A percentile compares a stretch with the other conserved stretches of the same genome.
Evolutionary conservation across 2,888 invertebrate genomes (phyloP).

Genomic region (Bellardia pandia): DNA sequence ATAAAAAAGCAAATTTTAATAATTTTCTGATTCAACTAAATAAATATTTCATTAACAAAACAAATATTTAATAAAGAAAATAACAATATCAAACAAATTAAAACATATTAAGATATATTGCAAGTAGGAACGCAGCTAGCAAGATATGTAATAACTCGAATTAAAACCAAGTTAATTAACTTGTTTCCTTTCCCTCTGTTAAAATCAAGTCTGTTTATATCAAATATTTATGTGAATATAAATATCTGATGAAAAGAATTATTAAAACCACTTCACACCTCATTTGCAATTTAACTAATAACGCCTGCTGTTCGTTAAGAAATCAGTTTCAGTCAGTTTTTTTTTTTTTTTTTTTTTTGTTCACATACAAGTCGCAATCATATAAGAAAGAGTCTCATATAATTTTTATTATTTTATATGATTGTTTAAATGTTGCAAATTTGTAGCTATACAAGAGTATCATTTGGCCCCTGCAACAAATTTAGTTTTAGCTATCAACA

Average conservation of each 20-base stretch:
- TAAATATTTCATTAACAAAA: slow-evolving; percentile 60
- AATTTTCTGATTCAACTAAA: slow-evolving; percentile 53
- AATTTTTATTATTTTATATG: slow-evolving; percentile 28
- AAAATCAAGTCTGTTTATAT: neutral
- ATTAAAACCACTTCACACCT: slow-evolving; percentile 70
- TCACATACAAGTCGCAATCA: slow-evolving; percentile 3
- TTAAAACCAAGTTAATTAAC: too few species aligned
- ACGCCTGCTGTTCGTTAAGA: slow-evolving; percentile 66
- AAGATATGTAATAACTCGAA: too few species aligned
- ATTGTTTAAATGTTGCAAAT: slow-evolving; percentile 67
- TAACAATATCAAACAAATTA: neutral
- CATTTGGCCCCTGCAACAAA: neutral
- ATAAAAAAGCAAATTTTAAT: slow-evolving; percentile 38
- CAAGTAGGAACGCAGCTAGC: neutral
- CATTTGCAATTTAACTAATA: slow-evolving; percentile 71
- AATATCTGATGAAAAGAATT: slow-evolving; percentile 25
- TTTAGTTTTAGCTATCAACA: slow-evolving; percentile 62
- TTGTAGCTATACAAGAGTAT: slow-evolving; percentile 45
- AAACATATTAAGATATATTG: neutral
- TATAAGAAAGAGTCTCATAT: slow-evolving; percentile 18
- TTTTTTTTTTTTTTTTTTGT: slow-evolving; percentile 15
- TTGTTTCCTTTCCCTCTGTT: neutral
- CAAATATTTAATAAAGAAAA: slow-evolving; percentile 48
- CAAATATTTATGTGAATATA: neutral
- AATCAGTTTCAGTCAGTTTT: slow-evolving; percentile 26